Evolutionary conservation across 2,888 invertebrate species (phyloP).

Genomic region (Andrena marginata): DNA sequence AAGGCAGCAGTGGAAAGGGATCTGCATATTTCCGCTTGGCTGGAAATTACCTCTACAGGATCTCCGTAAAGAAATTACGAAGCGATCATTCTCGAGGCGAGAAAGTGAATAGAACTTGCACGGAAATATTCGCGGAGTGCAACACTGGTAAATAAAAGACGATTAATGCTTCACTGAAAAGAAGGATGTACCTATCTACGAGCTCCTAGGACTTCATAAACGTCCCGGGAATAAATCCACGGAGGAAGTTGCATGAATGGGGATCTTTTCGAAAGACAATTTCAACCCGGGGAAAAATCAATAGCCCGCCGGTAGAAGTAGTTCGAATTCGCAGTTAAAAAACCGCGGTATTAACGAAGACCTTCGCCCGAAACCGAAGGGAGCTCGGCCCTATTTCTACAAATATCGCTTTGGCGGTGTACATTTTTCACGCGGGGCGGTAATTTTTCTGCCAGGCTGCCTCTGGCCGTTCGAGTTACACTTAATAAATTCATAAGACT

Average conservation of each 20-base stretch:
- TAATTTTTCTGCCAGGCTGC: conserved; percentile 21
- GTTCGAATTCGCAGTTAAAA: background rate
- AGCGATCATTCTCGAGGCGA: no score
- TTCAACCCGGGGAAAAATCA: conserved; percentile 5
- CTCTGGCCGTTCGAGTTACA: conserved; percentile 29
- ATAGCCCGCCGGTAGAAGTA: background rate
- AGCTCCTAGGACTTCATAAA: background rate
- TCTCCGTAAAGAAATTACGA: no score
- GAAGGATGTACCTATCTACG: no score
- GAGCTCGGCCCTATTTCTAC: conserved; percentile 7
- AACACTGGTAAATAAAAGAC: no score
- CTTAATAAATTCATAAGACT: conserved; percentile 35
- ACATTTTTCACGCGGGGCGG: conserved; percentile 4
- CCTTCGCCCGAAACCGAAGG: background rate
- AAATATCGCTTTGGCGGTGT: background rate
- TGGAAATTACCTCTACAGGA: no score
- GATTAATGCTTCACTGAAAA: no score
- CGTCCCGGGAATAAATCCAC: background rate
- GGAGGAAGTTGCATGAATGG: background rate
- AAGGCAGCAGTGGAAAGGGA: background rate
- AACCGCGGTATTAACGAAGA: conserved; percentile 23
- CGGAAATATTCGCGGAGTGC: no score
- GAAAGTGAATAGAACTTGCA: no score
- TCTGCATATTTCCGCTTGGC: background rate
- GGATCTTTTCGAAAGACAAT: conserved; percentile 6